phyloP scores from a whole-genome alignment of 2,888 invertebrate species.

The Beris morrisii region DNA sequence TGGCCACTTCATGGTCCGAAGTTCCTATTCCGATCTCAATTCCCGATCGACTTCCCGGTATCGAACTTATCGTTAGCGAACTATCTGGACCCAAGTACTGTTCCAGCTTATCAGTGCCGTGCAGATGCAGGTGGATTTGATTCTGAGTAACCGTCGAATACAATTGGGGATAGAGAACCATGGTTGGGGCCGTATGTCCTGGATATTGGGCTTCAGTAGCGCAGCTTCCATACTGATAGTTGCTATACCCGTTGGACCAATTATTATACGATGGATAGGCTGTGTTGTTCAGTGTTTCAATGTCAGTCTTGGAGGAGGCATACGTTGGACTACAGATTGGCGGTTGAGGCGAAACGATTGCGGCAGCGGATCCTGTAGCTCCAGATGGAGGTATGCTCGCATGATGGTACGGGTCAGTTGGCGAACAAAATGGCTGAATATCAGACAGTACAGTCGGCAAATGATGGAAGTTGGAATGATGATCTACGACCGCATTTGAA shows the following conservation, averaged over 20 bases:
- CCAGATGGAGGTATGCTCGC: constrained; percentile 47
- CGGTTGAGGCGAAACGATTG: constrained; percentile 46
- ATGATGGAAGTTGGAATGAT: constrained; percentile 63
- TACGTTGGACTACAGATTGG: constrained; percentile 49
- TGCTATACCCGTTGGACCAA: constrained; percentile 67
- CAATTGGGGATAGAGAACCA: constrained; percentile 76
- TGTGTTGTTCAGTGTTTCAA: constrained; percentile 49
- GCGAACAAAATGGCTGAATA: constrained; percentile 58
- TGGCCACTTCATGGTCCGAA: constrained; percentile 52
- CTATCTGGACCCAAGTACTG: constrained; percentile 64
- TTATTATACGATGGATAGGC: constrained; percentile 51
- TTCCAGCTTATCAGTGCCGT: constrained; percentile 68
- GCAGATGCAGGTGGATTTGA: constrained; percentile 80
- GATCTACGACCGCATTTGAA: constrained; percentile 49
- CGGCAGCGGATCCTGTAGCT: constrained; percentile 41
- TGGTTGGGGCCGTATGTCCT: constrained; percentile 59
- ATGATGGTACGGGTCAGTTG: constrained; percentile 56
- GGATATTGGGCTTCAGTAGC: constrained; percentile 49
- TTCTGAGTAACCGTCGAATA: constrained; percentile 86
- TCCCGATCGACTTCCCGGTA: constrained; percentile 53
- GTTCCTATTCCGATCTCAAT: constrained; percentile 60
- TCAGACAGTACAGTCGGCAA: constrained; percentile 64
- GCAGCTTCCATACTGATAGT: constrained; percentile 67
- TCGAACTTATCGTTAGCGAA: constrained; percentile 63
- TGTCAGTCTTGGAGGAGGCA: constrained; percentile 45